Evolutionary conservation across 2,888 invertebrate genomes (phyloP), one percentile per base, ranked within the genome.

Genomic region (Heteropelma amictum): DNA sequence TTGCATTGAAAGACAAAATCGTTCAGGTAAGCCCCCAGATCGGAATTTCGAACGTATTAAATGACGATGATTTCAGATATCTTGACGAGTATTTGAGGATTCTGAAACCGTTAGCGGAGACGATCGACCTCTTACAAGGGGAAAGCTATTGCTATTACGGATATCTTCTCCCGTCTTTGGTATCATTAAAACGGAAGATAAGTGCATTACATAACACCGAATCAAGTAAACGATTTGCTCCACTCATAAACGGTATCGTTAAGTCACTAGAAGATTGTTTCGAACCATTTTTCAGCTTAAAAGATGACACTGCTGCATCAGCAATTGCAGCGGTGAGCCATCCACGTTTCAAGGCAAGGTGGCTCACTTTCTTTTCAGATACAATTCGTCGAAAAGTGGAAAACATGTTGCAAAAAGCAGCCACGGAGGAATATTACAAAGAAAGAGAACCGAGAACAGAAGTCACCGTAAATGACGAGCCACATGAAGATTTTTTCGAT

Each of bases 171-270:
- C 67, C 53, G 17, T 67, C 72, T 12, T 58, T 72, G 40, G 51
- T 72, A 21, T 65, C 67, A n/a, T 28, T 60, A n/a, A 49, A 28
- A 17, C 58, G 58, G 33, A 72, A 72, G 42, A 51, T 72, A 7
- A 51, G 42, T 23, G 60, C 56, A 60, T 5, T 72, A 33, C 38
- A 40, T 14, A 28, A 33, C 45, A 8, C n/a, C 42, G 60, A 45
- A 4, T 10, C 19, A 12, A 45, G 10, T 21, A 30, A 42, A 19
- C 45, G 60, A 33, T 45, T 45, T 45, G 30, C 40, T 19, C 60
- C 47, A 23, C 30, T 61, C 12, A 21, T 61, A 10, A 33, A 19
- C 6, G 45, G 45, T 47, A 0, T 47, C 8, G 23, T 47, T 21
- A 3, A 23, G n/a, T 47, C 45, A 10, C n/a, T 47, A 10, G 12